Conservation (phyloP, 2,113 vertebrate species). For the Pavo muticus region DNA sequence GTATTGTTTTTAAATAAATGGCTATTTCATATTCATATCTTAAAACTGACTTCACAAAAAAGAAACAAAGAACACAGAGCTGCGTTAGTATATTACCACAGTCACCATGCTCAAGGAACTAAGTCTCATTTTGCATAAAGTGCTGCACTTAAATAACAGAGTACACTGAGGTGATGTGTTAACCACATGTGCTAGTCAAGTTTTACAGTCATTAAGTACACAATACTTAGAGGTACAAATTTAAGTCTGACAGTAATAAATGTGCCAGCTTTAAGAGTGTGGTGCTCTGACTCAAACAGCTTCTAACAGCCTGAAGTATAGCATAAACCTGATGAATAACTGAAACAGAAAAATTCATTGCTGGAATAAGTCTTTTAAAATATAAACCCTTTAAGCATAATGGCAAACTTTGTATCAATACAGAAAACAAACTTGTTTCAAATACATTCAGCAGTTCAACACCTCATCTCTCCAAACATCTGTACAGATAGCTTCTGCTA, state of each 20-base stretch:
- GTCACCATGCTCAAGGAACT: not conserved
- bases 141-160: not conserved
- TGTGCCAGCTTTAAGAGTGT: not conserved
- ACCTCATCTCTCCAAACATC: not conserved
- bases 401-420: not conserved
- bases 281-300: not conserved
- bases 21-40: not conserved
- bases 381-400: not conserved
- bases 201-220: not conserved
- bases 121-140: not conserved
- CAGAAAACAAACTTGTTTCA: not conserved
- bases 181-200: not conserved
- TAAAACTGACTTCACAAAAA: not conserved
- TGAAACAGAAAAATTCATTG: not conserved
- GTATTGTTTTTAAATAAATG: not conserved
- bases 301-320: not conserved
- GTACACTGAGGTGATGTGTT: not conserved
- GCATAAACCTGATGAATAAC: not conserved
- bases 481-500: not conserved
- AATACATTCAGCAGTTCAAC: not conserved
- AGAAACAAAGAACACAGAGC: not conserved
- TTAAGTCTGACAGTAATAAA: not conserved
- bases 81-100: not conserved
- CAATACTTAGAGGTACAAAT: not conserved
- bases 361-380: not conserved